Evolutionary conservation across 2,888 invertebrate genomes (phyloP).

Genomic region (Aleiodes leptofemur): DNA sequence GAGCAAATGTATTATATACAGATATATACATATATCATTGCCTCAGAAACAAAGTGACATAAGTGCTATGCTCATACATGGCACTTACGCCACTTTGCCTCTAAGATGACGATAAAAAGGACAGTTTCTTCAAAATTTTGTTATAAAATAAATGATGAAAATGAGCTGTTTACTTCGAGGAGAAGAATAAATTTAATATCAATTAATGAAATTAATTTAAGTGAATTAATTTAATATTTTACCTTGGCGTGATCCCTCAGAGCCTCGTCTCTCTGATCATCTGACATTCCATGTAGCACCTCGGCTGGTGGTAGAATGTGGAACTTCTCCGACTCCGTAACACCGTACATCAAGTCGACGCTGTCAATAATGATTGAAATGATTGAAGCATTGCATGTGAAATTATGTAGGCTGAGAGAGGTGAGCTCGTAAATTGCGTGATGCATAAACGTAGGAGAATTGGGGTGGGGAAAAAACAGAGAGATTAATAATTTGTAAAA

Average conservation of each 20-base stretch:
- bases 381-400: slow-evolving; percentile 35
- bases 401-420: background rate
- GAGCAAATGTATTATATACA: too few species aligned
- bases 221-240: slow-evolving; percentile 34
- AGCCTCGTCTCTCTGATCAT: slow-evolving; percentile 85
- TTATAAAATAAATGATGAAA: too few species aligned
- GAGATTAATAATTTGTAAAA: background rate
- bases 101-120: too few species aligned
- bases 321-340: slow-evolving; percentile 89
- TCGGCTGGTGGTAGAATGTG: slow-evolving; percentile 85
- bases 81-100: too few species aligned
- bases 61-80: too few species aligned
- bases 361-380: slow-evolving; percentile 74
- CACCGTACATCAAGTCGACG: slow-evolving; percentile 91
- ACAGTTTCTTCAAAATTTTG: too few species aligned
- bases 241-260: slow-evolving; percentile 83
- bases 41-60: too few species aligned
- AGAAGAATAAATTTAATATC: too few species aligned
- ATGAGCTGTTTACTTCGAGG: too few species aligned
- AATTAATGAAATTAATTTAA: too few species aligned
- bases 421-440: background rate
- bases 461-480: background rate
- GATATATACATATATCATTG: too few species aligned
- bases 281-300: slow-evolving; percentile 84
- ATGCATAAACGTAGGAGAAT: background rate